Conservation (phyloP, 2,797 vertebrate species). For the Chromis chromis region DNA sequence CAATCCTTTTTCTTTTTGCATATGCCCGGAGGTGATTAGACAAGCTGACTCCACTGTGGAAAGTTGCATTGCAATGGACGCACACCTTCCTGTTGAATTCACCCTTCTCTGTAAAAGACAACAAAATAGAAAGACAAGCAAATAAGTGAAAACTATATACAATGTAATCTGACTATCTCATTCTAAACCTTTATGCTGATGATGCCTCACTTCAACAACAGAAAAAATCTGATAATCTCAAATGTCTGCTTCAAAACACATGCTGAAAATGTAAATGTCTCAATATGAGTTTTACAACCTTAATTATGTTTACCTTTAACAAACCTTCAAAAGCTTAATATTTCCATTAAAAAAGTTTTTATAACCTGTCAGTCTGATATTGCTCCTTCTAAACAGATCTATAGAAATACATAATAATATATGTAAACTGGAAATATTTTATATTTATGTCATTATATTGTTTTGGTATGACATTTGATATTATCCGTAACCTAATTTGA, state of each 20-base stretch:
- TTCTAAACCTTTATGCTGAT: slow-evolving; percentile 43
- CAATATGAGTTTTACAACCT: background rate
- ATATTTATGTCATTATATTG: no score
- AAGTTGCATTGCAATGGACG: slow-evolving; percentile 93
- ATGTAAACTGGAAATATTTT: no score
- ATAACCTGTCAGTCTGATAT: no score
- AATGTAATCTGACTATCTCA: background rate
- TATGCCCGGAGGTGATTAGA: slow-evolving; percentile 95
- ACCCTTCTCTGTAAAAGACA: slow-evolving; percentile 78
- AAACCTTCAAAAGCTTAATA: no score
- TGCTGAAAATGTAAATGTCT: background rate
- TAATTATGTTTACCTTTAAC: background rate
- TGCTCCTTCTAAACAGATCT: no score
- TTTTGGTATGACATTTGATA: no score
- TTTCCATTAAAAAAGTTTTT: no score
- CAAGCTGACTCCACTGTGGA: slow-evolving; percentile 95
- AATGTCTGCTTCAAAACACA: slow-evolving; percentile 1
- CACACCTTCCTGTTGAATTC: slow-evolving; percentile 88
- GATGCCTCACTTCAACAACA: slow-evolving; percentile 30
- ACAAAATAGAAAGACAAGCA: slow-evolving; percentile 9
- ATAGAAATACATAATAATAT: no score
- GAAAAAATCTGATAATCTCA: background rate
- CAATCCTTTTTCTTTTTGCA: slow-evolving; percentile 90
- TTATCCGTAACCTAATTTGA: no score
- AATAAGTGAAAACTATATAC: background rate